Conservation (phyloP, 1,140 invertebrate genomes). For the Oncopodura yosiiana region DNA sequence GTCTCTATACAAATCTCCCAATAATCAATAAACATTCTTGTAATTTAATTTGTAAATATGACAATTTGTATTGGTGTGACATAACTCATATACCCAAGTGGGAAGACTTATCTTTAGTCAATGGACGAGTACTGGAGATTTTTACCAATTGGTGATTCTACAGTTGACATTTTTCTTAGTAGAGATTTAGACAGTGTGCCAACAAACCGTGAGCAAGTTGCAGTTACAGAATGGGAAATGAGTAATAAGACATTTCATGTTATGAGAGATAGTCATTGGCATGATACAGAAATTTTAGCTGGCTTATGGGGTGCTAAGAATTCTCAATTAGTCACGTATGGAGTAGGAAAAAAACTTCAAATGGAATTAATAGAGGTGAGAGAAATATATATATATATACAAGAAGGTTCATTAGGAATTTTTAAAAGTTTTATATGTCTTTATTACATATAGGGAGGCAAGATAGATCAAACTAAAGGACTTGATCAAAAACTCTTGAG, state of each 20-base stretch:
- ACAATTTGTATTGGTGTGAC: conserved; percentile 9
- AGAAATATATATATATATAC: too few relatives aligned
- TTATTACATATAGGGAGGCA: neutral
- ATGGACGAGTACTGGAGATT: conserved; percentile 36
- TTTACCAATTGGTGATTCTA: conserved; percentile 36
- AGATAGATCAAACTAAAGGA: neutral
- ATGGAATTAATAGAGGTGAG: neutral
- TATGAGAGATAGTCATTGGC: conserved; percentile 37
- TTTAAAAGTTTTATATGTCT: neutral
- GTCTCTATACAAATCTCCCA: conserved; percentile 14
- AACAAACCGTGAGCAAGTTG: conserved; percentile 35
- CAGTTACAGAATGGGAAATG: conserved; percentile 35
- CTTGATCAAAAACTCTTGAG: conserved; percentile 3
- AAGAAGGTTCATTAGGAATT: too few relatives aligned
- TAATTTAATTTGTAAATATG: neutral
- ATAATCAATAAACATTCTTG: conserved; percentile 1
- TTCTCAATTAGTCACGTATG: neutral
- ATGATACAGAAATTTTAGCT: conserved; percentile 8
- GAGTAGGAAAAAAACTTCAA: neutral
- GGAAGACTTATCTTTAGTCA: neutral
- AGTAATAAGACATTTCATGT: conserved; percentile 36
- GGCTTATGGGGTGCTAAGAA: conserved; percentile 18
- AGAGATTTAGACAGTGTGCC: conserved; percentile 37
- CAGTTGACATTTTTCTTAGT: conserved; percentile 37
- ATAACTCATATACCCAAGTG: conserved; percentile 6